Evolutionary conservation across 1,140 invertebrate species (phyloP), one percentile per base, ranked within the genome.

Genomic region (Pteromalus puparum): DNA sequence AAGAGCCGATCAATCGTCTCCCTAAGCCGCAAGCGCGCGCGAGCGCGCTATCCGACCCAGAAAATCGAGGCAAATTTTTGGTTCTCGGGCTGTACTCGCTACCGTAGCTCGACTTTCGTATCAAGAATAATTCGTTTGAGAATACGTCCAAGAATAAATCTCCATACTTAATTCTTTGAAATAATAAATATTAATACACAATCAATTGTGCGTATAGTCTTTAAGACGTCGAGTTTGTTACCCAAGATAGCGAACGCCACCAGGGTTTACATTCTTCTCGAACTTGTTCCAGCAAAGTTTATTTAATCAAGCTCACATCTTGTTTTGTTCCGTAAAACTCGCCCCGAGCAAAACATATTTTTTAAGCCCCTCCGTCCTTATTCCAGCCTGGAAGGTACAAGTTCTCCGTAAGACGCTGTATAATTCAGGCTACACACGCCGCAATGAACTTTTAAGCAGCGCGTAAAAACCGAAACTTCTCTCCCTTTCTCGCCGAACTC

Each of bases 1-100:
- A 73, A 73, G 72, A 73, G 72, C 30, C 73, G 72, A 73, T 73
- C 72, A 75, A 75, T 75, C 73, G 73, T 48, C 38, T 48, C 24
- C n/a, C 42, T 26, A 46, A 75, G n/a, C 42, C 10, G 7, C 9
- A 28, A 70, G 67, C 65, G 12, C 67, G 26, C 67, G 67, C 65
- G 12, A 26, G 26, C 67, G 1, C 28, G 34, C 10, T 28, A 30
- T 13, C 34, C 72, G 30, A 73, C 21, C 21, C 18, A 21, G 18
- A 6, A 61, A 61, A 61, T 61, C 18, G 21, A 61, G 53, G 18
- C 53, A 61, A 61, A 61, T 61, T 61, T 61, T 61, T n/a, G 21
- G 15, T 61, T 61, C 48, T n/a, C 1, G 6, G 1, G 18, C 18
- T 9, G 38, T 42, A 10, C 9, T 42, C 38, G 9, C 38, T 42